Evolutionary conservation across 2,113 vertebrate genomes (phyloP), one percentile per base, ranked within the genome.

Genomic region (Neofelis nebulosa): DNA sequence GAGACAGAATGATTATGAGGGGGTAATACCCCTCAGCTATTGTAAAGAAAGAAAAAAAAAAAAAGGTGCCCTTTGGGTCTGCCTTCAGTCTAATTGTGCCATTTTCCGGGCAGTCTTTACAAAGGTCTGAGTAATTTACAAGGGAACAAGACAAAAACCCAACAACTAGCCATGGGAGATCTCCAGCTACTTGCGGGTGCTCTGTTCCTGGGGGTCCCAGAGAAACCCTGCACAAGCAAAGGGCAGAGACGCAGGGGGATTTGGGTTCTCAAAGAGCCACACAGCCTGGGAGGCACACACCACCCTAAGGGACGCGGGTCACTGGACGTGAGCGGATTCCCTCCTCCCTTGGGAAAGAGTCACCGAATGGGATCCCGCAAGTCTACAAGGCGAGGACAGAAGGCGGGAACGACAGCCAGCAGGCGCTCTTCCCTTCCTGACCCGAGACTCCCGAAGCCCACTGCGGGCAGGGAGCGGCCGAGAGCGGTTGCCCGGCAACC

Each of bases 401-500:
- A 2, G 27, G 8, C 25, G 18, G 5, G 10, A 38, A 3, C 21
- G 38, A 45, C 45, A 8, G 45, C 48, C 68, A 27, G 14, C 23
- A 12, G 2, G 0, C 1, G 3, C 18, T 13, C 38, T 55, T n/a
- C 19, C 4, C 0, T 14, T 3, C 33, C 19, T 3, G 5, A 4
- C 18, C 31, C 10, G 36, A 57, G 16, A 25, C 29, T 18, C 27
- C 1, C 16, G 14, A 4, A 5, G 4, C 18, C 52, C 45, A 10
- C n/a, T 2, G 33, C 7, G 16, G 13, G 2, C 15, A 1, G 3
- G 0, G 6, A 13, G 65, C 3, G 0, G 5, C 3, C 31, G 14
- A 2, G 1, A 27, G 65, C 31, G 1, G 91, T 97, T 98, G 80
- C 98, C 84, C 2, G 2, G 97, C 95, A 95, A 94, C 94, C 13